Evolutionary conservation across 92 coral and sea anemone genomes (phyloP).

Genomic region (Virgularia gustaviana): DNA sequence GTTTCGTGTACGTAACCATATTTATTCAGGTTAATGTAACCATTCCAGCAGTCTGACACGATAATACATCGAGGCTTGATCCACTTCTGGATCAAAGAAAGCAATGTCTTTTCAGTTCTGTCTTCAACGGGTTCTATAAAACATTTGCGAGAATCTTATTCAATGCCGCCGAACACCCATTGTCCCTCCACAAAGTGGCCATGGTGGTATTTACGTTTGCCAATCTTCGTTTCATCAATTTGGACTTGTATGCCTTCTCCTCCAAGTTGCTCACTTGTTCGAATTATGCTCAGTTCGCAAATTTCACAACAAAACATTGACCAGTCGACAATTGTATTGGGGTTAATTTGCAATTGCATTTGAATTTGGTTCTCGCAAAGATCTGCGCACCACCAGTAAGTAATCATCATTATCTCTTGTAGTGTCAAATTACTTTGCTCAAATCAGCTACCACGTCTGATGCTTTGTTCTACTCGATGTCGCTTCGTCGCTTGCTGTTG

Average conservation of each 20-base stretch:
- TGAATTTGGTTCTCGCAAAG: not conserved
- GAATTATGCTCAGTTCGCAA: not conserved
- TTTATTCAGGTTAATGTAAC: constrained; percentile 5
- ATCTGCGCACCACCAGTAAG: constrained; percentile 15
- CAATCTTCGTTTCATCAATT: constrained; percentile 17
- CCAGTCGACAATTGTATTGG: too few species aligned
- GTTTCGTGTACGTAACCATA: not conserved
- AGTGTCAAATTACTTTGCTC: constrained; percentile 5
- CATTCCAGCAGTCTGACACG: too few species aligned
- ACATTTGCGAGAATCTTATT: constrained; percentile 6
- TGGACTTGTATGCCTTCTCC: constrained; percentile 8
- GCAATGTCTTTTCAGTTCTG: constrained; percentile 12
- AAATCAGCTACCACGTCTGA: not conserved
- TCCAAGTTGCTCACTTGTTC: not conserved
- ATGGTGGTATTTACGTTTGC: constrained; percentile 26
- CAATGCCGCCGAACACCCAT: constrained; percentile 21
- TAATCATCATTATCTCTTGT: not conserved
- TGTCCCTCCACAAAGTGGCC: constrained; percentile 15
- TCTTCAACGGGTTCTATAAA: constrained; percentile 23
- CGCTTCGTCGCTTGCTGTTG: not conserved
- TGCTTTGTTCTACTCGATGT: constrained; percentile 4
- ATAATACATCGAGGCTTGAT: not conserved
- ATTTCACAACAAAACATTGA: constrained; percentile 23
- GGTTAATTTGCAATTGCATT: not conserved
- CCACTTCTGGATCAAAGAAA: constrained; percentile 13